phyloP scores from a whole-genome alignment of 1,140 invertebrate species.

The Micrasema minimum region DNA sequence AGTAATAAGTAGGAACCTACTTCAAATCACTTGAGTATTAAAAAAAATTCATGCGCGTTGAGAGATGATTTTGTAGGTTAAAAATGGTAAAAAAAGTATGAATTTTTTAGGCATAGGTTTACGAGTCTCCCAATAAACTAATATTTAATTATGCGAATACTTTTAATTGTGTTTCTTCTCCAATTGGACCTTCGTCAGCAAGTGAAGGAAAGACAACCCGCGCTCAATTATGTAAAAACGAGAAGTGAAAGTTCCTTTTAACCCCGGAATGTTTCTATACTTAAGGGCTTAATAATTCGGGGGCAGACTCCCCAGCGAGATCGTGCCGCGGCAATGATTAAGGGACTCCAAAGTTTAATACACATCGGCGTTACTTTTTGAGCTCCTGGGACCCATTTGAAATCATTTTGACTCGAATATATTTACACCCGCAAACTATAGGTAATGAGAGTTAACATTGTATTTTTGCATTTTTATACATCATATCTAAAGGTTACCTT shows the following conservation, averaged over 20 bases:
- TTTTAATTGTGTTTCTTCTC: not conserved
- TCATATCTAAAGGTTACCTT: too few relatives aligned
- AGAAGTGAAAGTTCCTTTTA: constrained; percentile 52
- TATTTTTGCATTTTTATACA: too few relatives aligned
- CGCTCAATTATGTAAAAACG: constrained; percentile 50
- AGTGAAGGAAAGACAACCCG: constrained; percentile 46
- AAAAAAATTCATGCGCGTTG: too few relatives aligned
- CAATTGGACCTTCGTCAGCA: constrained; percentile 1
- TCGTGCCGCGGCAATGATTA: constrained; percentile 49
- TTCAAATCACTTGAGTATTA: too few relatives aligned
- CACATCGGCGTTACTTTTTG: not conserved
- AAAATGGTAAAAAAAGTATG: too few relatives aligned
- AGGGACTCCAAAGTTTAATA: constrained; percentile 41
- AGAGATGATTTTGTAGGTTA: too few relatives aligned
- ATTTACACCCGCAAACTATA: too few relatives aligned
- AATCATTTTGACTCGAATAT: not conserved
- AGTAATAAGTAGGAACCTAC: too few relatives aligned
- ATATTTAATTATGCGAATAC: not conserved
- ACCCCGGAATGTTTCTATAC: constrained; percentile 44
- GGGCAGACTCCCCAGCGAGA: constrained; percentile 43
- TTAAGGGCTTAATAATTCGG: constrained; percentile 51
- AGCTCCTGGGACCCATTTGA: not conserved
- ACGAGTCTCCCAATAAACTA: not conserved
- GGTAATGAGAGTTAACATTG: too few relatives aligned
- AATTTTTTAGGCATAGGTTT: too few relatives aligned